Evolutionary conservation across 2,797 vertebrate genomes (phyloP).

Genomic region (Heterohyrax brucei): DNA sequence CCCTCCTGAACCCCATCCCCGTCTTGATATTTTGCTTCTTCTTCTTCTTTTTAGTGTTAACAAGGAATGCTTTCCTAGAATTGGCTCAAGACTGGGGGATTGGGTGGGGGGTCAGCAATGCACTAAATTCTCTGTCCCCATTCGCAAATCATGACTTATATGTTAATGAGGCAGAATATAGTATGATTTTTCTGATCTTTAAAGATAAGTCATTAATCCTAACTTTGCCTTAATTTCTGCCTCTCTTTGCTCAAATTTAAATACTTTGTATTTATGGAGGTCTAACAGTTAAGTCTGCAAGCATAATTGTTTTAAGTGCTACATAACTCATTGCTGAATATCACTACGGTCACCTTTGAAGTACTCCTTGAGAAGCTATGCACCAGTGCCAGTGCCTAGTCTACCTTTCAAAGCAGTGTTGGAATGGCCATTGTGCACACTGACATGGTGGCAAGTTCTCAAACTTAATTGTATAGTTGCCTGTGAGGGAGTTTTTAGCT

Average conservation of each 20-base stretch:
- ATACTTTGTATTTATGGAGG: neutral
- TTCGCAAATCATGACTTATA: neutral
- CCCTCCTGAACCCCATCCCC: rapidly evolving
- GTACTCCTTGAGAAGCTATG: too few relatives aligned
- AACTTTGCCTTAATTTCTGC: constrained; percentile 8
- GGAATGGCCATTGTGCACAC: too few relatives aligned
- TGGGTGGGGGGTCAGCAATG: too few relatives aligned
- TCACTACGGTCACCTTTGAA: too few relatives aligned
- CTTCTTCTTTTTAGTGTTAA: constrained; percentile 20
- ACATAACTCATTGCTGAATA: too few relatives aligned
- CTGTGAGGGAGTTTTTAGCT: too few relatives aligned
- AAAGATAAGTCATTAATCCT: neutral
- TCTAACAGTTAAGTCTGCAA: too few relatives aligned
- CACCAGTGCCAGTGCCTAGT: too few relatives aligned
- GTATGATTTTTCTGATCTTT: neutral
- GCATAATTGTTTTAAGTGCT: too few relatives aligned
- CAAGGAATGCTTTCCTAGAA: neutral
- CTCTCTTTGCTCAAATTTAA: neutral
- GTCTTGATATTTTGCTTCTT: neutral
- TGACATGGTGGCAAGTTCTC: too few relatives aligned
- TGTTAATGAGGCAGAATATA: neutral
- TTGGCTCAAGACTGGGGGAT: neutral
- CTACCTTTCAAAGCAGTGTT: too few relatives aligned
- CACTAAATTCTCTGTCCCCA: neutral
- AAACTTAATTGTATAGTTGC: too few relatives aligned